Base-by-base conservation (phyloP, 2,113 vertebrate species). In the Sinocyclocheilus maitianheensis region DNA sequence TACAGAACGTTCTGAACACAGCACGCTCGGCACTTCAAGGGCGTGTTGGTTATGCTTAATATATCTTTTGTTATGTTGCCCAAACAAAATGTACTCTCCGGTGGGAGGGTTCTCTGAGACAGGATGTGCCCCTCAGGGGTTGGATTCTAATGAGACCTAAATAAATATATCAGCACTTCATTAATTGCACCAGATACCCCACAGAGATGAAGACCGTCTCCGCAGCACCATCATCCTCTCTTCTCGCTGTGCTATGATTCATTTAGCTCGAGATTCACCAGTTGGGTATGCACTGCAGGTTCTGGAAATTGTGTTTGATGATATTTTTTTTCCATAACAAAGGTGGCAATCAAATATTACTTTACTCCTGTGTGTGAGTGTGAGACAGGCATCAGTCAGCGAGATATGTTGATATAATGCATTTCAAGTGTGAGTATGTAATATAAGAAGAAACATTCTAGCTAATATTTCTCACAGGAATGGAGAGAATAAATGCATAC, bases 141-240 rank as follows among this genome's bases (percentile, higher is more conserved):
- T 90, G 86, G 90, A 92, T 93, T 90, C 91, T 93, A 94, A 94
- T 94, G 92, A 95, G 91, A 91, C 67, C 77, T 89, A 93, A 93
- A 94, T 94, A 94, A 95, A 94, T 94, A 93, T 93, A 94, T 93
- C 89, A 90, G 90, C 90, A 90, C 90, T 91, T 93, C 90, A 92
- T 94, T 95, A 93, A 93, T 92, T 93, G 92, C 86, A 90, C 30
- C 83, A 65, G 24, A 87, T 88, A 85, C 89, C 89, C 92, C 30
- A 46, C 89, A 34, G 92, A 88, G 92, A 88, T 81, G 89, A 83
- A 82, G 87, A 89, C 89, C 91, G 88, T 83, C 89, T 86, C 89
- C 76, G 55, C 75, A 22, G 43, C 62, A 34, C 62, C 80, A 85
- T 85, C 90, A 75, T 58, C 58, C 76, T 89, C 87, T 87, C 77